phyloP scores from a whole-genome alignment of 37 sponge, comb jelly and placozoan species.

The Chondrosia reniformis region DNA sequence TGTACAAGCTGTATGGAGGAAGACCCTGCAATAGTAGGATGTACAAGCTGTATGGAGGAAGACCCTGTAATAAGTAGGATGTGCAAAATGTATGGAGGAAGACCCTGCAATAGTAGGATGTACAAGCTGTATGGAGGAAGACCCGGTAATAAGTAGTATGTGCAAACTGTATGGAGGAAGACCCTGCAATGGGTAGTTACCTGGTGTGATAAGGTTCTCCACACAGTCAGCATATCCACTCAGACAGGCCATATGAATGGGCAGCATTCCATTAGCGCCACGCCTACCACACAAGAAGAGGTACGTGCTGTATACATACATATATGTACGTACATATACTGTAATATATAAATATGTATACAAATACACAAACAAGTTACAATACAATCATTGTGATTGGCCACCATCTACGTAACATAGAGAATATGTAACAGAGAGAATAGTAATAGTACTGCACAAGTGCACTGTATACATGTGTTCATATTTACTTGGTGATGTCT shows the following conservation, averaged over 20 bases:
- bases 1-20: no score
- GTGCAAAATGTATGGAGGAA: no score
- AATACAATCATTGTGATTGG: neutral
- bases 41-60: no score
- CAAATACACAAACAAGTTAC: neutral
- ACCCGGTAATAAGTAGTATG: no score
- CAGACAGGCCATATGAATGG: conserved; percentile 88
- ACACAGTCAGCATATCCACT: conserved; percentile 86
- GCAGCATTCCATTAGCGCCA: conserved; percentile 79
- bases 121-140: no score
- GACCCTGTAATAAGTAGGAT: no score
- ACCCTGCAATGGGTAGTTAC: no score
- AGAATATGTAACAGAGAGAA: neutral
- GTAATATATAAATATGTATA: neutral
- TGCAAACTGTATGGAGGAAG: no score
- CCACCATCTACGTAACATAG: neutral
- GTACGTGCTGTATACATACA: neutral
- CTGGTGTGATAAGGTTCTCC: conserved; percentile 49
- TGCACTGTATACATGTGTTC: neutral
- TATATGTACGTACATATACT: neutral
- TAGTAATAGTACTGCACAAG: neutral
- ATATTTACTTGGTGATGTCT: conserved; percentile 26
- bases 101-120: no score
- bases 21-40: no score
- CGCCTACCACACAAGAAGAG: conserved; percentile 26